A percentile compares a stretch with the other conserved stretches of the same genome.
phyloP scores from a whole-genome alignment of 2,888 invertebrate genomes.

The Drosophila quinaria region DNA sequence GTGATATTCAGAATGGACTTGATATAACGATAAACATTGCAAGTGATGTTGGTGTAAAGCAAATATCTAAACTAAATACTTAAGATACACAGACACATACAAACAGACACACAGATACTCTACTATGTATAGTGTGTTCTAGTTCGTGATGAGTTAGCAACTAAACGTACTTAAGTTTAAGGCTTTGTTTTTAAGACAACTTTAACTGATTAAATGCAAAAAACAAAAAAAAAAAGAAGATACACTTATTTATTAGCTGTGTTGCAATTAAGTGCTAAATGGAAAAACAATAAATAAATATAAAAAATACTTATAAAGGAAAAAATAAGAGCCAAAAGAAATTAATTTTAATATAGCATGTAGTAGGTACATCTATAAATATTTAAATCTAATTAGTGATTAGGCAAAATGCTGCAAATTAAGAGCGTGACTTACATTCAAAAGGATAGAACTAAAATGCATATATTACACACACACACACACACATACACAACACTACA shows the following conservation, averaged over 20 bases:
- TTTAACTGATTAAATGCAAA: slow-evolving; percentile 7
- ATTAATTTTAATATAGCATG: slow-evolving; percentile 50
- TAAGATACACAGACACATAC: slow-evolving; percentile 42
- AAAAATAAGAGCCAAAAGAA: slow-evolving; percentile 24
- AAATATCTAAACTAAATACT: slow-evolving; percentile 69
- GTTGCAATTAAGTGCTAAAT: slow-evolving; percentile 57
- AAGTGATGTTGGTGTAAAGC: slow-evolving; percentile 62
- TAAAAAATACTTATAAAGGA: slow-evolving; percentile 9
- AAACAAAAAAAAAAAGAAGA: not conserved
- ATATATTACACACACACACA: slow-evolving; percentile 6
- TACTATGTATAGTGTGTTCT: slow-evolving; percentile 38
- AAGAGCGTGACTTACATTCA: slow-evolving; percentile 28
- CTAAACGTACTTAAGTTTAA: slow-evolving; percentile 28
- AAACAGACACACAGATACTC: slow-evolving; percentile 14
- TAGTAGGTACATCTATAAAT: slow-evolving; percentile 27
- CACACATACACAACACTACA: slow-evolving; percentile 9
- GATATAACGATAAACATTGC: slow-evolving; percentile 29
- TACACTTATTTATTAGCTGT: slow-evolving; percentile 44
- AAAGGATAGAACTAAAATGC: slow-evolving; percentile 24
- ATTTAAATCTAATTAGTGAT: slow-evolving; percentile 35
- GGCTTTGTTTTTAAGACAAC: slow-evolving; percentile 3
- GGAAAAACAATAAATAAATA: slow-evolving; percentile 54
- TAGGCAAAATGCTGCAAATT: slow-evolving; percentile 32
- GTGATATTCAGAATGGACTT: slow-evolving; percentile 2
- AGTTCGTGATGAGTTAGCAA: slow-evolving; percentile 53